Evolutionary conservation across 1,140 invertebrate species (phyloP), one percentile per base, ranked within the genome.

Genomic region (Drosophila pectinifera): DNA sequence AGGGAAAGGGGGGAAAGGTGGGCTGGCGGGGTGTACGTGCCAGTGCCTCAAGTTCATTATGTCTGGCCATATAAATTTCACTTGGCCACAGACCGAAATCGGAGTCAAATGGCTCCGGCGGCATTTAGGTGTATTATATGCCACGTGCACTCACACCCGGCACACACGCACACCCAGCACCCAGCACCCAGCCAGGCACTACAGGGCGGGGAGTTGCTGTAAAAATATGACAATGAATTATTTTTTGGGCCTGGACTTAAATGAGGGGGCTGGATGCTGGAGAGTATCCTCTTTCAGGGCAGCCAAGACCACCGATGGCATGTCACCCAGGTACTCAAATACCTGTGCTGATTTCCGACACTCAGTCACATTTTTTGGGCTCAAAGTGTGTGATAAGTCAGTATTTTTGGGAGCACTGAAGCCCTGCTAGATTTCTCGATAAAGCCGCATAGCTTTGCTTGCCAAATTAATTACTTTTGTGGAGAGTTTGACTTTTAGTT

Each of bases 21-120:
- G n/a, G n/a, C n/a, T n/a, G n/a, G n/a, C n/a, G n/a, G n/a, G 54
- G 42, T 46, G 58, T 82, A 86, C 82, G 74, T 86, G 82, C 82
- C 77, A 79, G 76, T 77, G 84, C 83, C 78, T 80, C 64, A 76
- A 88, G 83, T 88, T 88, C 83, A 86, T 86, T 86, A 86, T 88
- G 77, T 89, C 80, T 88, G 83, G 84, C 79, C 79, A 80, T 88
- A 88, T 88, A 88, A 83, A 88, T 88, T 88, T 89, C 72, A 89
- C 59, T 89, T 88, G 79, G 80, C 83, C 83, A 76, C 83, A 88
- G 78, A 88, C 83, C 83, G 61, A 88, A 88, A 88, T 88, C 84
- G 84, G 79, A 88, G 83, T 88, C 84, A 88, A 88, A 89, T 79
- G 84, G 84, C 72, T 89, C 84, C 57, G 56, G 51, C 70, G 83